Evolutionary conservation across 2,888 invertebrate genomes (phyloP).

Genomic region (Plagodis dolabraria): DNA sequence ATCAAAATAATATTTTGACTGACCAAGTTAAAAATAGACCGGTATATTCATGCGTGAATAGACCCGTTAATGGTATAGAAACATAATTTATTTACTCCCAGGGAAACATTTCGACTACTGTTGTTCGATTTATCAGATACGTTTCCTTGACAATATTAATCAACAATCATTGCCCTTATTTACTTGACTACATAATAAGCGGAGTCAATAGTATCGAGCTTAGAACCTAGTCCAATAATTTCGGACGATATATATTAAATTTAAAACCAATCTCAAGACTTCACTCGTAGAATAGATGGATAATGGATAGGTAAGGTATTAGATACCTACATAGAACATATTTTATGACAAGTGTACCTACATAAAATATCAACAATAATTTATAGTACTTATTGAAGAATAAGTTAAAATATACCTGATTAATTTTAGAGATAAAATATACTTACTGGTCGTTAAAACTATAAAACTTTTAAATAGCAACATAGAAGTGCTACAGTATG

Average conservation of each 20-base stretch:
- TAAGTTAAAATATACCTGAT: constrained; percentile 13
- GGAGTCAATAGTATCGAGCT: constrained; percentile 18
- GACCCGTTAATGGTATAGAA: too few species aligned
- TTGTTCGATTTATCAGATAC: too few species aligned
- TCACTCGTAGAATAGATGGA: constrained; percentile 6
- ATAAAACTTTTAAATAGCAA: constrained; percentile 34
- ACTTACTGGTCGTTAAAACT: constrained; percentile 37
- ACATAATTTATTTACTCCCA: too few species aligned
- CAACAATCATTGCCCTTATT: constrained; percentile 40
- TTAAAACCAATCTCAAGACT: constrained; percentile 8
- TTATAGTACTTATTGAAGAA: constrained; percentile 6
- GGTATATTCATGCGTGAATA: too few species aligned
- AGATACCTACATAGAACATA: constrained; percentile 20
- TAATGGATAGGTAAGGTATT: constrained; percentile 18
- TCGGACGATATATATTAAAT: constrained; percentile 5
- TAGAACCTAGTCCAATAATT: constrained; percentile 21
- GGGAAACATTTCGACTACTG: too few species aligned
- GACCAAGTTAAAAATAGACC: too few species aligned
- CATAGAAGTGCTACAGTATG: constrained; percentile 1
- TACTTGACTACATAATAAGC: constrained; percentile 14
- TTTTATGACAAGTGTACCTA: not conserved
- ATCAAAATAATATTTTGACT: too few species aligned
- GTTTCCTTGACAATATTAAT: too few species aligned
- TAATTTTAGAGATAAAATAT: constrained; percentile 26
- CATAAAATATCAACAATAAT: not conserved